Evolutionary conservation across 2,888 invertebrate species (phyloP).

Genomic region (Dicycla oo): DNA sequence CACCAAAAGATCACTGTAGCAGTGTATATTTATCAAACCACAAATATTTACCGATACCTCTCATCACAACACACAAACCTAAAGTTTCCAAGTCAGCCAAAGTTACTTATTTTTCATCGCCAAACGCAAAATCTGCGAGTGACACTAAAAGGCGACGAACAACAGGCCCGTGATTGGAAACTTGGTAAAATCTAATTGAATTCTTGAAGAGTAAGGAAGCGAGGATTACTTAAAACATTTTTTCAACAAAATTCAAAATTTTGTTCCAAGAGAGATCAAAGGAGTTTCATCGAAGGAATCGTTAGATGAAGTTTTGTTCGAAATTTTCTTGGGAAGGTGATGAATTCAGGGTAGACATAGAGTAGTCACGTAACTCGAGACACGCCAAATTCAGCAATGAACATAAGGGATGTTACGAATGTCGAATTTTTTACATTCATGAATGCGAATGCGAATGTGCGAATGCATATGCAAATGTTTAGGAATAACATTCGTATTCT

Average conservation of each 20-base stretch:
- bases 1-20: not conserved
- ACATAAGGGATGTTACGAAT: too few relatives aligned
- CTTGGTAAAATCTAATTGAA: slow-evolving; percentile 71
- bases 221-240: slow-evolving; percentile 59
- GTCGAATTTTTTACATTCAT: too few relatives aligned
- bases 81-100: slow-evolving; percentile 37
- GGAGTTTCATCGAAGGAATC: slow-evolving; percentile 38
- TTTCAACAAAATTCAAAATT: slow-evolving; percentile 52
- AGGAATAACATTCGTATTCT: too few relatives aligned
- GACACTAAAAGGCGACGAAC: slow-evolving; percentile 64
- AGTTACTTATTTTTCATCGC: slow-evolving; percentile 60
- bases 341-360: not conserved
- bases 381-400: not conserved
- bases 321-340: not conserved
- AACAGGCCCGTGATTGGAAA: slow-evolving; percentile 68
- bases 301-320: slow-evolving; percentile 33
- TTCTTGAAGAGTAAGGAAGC: slow-evolving; percentile 52
- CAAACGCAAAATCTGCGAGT: slow-evolving; percentile 58
- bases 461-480: too few relatives aligned
- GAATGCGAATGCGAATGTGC: too few relatives aligned
- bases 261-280: slow-evolving; percentile 39
- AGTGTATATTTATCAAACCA: slow-evolving; percentile 3
- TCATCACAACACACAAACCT: slow-evolving; percentile 27
- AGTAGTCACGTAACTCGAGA: not conserved
- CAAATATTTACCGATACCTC: slow-evolving; percentile 28